Percentiles rank a stretch among this genome's conserved stretches.
Conservation (phyloP, 2,888 invertebrate species). For the Troilus luridus region DNA sequence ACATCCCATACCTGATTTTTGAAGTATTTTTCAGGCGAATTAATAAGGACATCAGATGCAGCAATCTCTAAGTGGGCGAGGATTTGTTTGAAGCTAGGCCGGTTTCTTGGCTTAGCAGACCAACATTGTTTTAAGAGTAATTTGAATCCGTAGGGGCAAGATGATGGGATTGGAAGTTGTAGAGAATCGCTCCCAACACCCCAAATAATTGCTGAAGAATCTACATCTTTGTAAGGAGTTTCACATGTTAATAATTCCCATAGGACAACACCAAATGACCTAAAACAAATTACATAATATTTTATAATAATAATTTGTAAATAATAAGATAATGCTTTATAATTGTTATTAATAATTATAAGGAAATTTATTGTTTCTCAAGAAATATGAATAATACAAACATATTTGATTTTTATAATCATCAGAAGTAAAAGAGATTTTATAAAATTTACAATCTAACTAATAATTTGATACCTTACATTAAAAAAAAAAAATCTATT, state of each 20-base stretch:
- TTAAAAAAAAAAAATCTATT: background rate
- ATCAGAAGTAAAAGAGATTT: background rate
- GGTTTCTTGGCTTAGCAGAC: slow-evolving; percentile 89
- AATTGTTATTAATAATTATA: background rate
- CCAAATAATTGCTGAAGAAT: slow-evolving; percentile 97
- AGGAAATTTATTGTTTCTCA: background rate
- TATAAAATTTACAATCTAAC: background rate
- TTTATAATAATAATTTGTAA: background rate
- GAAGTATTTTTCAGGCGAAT: slow-evolving; percentile 81
- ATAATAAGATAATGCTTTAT: background rate
- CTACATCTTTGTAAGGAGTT: slow-evolving; percentile 93
- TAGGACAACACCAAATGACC: slow-evolving; percentile 95
- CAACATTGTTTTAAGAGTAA: slow-evolving; percentile 93
- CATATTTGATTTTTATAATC: background rate
- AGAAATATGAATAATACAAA: background rate
- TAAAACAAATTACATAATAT: slow-evolving; percentile 63
- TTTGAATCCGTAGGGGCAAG: slow-evolving; percentile 90
- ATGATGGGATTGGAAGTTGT: slow-evolving; percentile 90
- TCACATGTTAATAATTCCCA: slow-evolving; percentile 98
- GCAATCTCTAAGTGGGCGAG: slow-evolving; percentile 93
- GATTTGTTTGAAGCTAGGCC: slow-evolving; percentile 92
- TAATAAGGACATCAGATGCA: slow-evolving; percentile 81
- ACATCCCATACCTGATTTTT: slow-evolving; percentile 77
- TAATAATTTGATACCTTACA: background rate
- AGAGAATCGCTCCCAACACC: slow-evolving; percentile 96